A percentile compares a stretch with the other conserved stretches of the same genome.
Evolutionary conservation across 2,113 vertebrate genomes (phyloP).

Genomic region (Accipiter virgatus): DNA sequence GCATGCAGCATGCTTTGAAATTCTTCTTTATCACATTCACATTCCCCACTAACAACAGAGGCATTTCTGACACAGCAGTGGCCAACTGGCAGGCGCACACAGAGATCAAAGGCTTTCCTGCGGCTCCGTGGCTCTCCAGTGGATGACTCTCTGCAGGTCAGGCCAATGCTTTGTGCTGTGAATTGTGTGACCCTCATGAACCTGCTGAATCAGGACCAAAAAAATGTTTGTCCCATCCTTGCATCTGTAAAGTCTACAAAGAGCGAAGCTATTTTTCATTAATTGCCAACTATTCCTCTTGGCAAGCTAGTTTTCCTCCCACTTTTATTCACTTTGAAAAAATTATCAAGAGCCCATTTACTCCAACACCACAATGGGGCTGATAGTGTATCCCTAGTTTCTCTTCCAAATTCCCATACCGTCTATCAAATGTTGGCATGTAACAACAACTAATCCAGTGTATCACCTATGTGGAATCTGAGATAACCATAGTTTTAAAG

Average conservation of each 20-base stretch:
- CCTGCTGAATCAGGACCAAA: constrained; percentile 24
- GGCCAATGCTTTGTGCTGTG: constrained; percentile 14
- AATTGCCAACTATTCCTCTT: constrained; percentile 38
- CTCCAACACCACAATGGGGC: background rate
- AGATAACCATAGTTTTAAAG: background rate
- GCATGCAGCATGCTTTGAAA: background rate
- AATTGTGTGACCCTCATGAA: constrained; percentile 24
- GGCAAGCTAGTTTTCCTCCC: constrained; percentile 17
- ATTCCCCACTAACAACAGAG: background rate
- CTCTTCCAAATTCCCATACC: background rate
- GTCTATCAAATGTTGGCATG: background rate
- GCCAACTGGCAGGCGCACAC: background rate
- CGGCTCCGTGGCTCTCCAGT: background rate
- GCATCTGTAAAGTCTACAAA: constrained; percentile 35
- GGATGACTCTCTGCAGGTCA: background rate
- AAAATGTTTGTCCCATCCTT: constrained; percentile 5
- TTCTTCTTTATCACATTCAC: background rate
- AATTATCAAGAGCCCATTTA: background rate
- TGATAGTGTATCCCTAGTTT: background rate
- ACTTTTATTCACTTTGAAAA: background rate
- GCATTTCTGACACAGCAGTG: constrained; percentile 25
- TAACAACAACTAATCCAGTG: background rate
- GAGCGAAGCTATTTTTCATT: constrained; percentile 35
- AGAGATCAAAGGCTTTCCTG: constrained; percentile 39
- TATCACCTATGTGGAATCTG: background rate